phyloP scores from a whole-genome alignment of 2,888 invertebrate species.

The Eilema sororculum region DNA sequence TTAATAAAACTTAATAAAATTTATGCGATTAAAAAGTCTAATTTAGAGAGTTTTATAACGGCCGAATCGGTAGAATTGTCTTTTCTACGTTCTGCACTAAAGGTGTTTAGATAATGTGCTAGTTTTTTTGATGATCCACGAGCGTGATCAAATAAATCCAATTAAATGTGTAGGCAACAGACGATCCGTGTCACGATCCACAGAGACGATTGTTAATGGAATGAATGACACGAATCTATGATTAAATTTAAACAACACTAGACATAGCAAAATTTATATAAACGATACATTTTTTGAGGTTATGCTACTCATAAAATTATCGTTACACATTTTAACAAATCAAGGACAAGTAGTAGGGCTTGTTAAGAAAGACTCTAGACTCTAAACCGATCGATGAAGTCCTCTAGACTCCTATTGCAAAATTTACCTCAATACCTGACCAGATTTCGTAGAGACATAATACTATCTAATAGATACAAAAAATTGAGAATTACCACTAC shows the following conservation, averaged over 20 bases:
- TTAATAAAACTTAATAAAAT: neutral
- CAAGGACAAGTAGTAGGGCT: neutral
- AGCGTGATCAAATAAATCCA: conserved; percentile 4
- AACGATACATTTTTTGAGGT: neutral
- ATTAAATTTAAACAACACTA: neutral
- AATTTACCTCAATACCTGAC: neutral
- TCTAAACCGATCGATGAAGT: neutral
- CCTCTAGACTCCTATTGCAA: neutral
- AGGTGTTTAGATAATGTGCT: conserved; percentile 3
- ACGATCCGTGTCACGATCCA: neutral
- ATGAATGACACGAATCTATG: conserved; percentile 4
- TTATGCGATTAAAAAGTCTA: neutral
- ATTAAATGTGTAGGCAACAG: conserved; percentile 2
- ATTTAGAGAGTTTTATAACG: neutral
- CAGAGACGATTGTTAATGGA: neutral
- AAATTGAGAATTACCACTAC: conserved; percentile 2
- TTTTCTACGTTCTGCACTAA: neutral
- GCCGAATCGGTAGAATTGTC: neutral
- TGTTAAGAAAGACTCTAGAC: neutral
- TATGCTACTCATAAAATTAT: neutral
- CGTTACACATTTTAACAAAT: neutral
- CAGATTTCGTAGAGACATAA: too few relatives aligned
- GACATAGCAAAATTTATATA: neutral
- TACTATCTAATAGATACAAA: neutral
- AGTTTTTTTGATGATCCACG: neutral